These are phyloP conservation scores for Brachypalpus laphriformis DNA, from an alignment of 2,888 invertebrate genomes.

Conservation along the genomic window DNA sequence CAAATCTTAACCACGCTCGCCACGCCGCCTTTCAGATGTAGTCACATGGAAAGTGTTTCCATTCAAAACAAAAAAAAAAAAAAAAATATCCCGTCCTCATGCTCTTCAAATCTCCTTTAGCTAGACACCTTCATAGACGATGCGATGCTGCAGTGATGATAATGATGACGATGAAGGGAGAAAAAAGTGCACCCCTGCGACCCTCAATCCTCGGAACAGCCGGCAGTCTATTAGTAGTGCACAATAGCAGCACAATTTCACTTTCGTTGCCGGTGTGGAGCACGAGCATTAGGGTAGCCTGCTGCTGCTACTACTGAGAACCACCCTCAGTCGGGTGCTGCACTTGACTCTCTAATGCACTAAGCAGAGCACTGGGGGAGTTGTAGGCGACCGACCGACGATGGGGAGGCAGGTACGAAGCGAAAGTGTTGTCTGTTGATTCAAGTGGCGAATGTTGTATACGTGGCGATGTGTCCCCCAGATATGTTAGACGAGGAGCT, in stretches of 20 bases:
- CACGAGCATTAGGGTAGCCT: slow-evolving; percentile 57
- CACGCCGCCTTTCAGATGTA: slow-evolving; percentile 51
- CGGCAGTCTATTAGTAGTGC: slow-evolving; percentile 69
- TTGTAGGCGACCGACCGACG: slow-evolving; percentile 5
- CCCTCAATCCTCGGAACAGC: slow-evolving; percentile 6
- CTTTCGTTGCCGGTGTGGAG: slow-evolving; percentile 64
- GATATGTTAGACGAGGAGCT: slow-evolving; percentile 45
- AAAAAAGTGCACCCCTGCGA: slow-evolving; percentile 30
- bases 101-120: slow-evolving; percentile 59
- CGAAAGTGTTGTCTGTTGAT: slow-evolving; percentile 73
- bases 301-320: neutral
- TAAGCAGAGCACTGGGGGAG: slow-evolving; percentile 56
- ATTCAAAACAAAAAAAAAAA: slow-evolving; percentile 30
- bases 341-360: slow-evolving; percentile 74
- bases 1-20: slow-evolving; percentile 71
- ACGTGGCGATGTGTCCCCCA: slow-evolving; percentile 53
- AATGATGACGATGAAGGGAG: slow-evolving; percentile 30
- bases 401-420: slow-evolving; percentile 59
- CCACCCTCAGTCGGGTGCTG: slow-evolving; percentile 28
- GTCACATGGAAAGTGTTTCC: slow-evolving; percentile 67
- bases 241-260: slow-evolving; percentile 72
- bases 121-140: slow-evolving; percentile 65
- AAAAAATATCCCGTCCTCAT: neutral
- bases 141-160: slow-evolving; percentile 48
- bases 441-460: slow-evolving; percentile 62